These are phyloP conservation scores for Oreochromis tanganicae DNA, from an alignment of 2,113 vertebrate species.

Conservation along the genomic window DNA sequence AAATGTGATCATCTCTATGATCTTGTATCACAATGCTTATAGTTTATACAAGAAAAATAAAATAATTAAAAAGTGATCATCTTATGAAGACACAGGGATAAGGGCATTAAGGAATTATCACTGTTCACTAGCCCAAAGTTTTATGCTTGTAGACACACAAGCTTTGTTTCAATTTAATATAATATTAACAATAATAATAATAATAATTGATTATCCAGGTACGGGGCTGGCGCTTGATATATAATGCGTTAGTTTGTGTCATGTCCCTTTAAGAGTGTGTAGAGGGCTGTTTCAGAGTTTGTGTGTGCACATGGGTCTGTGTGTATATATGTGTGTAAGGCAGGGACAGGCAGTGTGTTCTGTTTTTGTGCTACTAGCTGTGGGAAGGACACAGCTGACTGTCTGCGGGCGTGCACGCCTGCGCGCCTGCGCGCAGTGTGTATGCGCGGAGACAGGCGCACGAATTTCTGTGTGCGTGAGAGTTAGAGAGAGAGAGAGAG, in stretches of 20 bases:
- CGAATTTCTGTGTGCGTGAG: background rate
- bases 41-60: background rate
- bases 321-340: constrained; percentile 28
- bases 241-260: constrained; percentile 16
- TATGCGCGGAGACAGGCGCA: background rate
- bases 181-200: background rate
- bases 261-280: constrained; percentile 68
- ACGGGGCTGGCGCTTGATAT: background rate
- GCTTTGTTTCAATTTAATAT: background rate
- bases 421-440: background rate
- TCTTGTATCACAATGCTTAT: background rate
- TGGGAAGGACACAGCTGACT: constrained; percentile 73
- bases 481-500: background rate
- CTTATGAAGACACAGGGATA: background rate
- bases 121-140: background rate
- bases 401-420: constrained; percentile 37
- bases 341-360: constrained; percentile 61
- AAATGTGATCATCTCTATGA: background rate
- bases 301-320: constrained; percentile 28
- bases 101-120: background rate
- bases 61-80: background rate
- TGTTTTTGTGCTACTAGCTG: constrained; percentile 63
- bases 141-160: background rate
- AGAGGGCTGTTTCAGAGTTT: constrained; percentile 49
- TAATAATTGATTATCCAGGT: background rate